A percentile compares a stretch with the other conserved stretches of the same genome.
Evolutionary conservation across 2,888 invertebrate genomes (phyloP).

Genomic region (Seladonia tumulorum): DNA sequence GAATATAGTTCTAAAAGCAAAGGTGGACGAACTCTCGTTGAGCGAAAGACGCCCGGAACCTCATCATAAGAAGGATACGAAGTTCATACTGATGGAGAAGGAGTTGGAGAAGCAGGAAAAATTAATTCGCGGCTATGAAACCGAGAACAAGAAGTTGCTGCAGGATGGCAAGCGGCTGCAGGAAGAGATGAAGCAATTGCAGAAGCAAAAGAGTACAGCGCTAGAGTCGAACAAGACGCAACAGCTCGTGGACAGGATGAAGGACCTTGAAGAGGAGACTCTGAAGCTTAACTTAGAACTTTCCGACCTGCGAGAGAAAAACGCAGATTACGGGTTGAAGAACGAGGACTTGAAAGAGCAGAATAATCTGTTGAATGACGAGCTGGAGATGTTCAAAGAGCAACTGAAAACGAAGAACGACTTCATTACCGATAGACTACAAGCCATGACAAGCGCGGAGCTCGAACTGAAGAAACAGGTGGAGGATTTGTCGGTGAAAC

Average conservation of each 20-base stretch:
- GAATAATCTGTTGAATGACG: slow-evolving; percentile 79
- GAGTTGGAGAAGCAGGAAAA: slow-evolving; percentile 81
- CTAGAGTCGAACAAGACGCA: slow-evolving; percentile 70
- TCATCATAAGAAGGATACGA: slow-evolving; percentile 70
- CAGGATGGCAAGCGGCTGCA: slow-evolving; percentile 78
- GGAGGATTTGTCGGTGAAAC: slow-evolving; percentile 79
- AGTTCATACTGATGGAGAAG: slow-evolving; percentile 73
- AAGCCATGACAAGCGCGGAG: slow-evolving; percentile 78
- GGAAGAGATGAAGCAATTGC: slow-evolving; percentile 75
- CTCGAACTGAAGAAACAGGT: slow-evolving; percentile 78
- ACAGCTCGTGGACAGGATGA: slow-evolving; percentile 76
- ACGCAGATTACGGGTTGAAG: slow-evolving; percentile 75
- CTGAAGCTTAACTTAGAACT: slow-evolving; percentile 78
- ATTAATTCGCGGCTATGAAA: slow-evolving; percentile 79
- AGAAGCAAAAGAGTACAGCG: slow-evolving; percentile 70
- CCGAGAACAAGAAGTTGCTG: slow-evolving; percentile 80
- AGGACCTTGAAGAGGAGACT: slow-evolving; percentile 79
- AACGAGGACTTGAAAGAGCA: slow-evolving; percentile 80
- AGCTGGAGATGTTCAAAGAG: slow-evolving; percentile 80
- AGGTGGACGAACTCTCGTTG: slow-evolving; percentile 77
- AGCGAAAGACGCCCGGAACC: slow-evolving; percentile 71
- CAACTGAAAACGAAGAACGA: slow-evolving; percentile 80
- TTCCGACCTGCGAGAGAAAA: slow-evolving; percentile 77
- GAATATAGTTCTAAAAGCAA: slow-evolving; percentile 80
- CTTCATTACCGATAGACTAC: slow-evolving; percentile 80